These are phyloP conservation scores for Netelia virgata DNA, from an alignment of 2,888 invertebrate genomes.

Conservation along the genomic window DNA sequence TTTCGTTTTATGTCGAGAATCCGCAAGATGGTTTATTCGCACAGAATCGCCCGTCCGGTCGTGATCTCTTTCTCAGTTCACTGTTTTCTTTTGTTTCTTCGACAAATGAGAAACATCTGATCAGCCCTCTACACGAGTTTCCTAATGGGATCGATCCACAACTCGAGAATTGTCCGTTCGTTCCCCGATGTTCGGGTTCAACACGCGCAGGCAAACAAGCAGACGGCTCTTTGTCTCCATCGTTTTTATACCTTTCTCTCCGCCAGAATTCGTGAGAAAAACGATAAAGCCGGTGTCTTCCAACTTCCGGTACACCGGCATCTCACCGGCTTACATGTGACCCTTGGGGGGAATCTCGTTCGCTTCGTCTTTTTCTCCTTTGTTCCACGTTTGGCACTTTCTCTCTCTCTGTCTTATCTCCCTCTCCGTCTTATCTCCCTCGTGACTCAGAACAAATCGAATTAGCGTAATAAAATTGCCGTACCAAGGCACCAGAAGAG, in stretches of 20 bases:
- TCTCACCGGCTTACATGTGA: slow-evolving; percentile 23
- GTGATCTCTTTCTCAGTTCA: too few species aligned
- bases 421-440: background rate
- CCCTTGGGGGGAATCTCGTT: slow-evolving; percentile 25
- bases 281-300: slow-evolving; percentile 40
- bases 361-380: background rate
- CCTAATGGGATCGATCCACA: slow-evolving; percentile 25
- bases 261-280: slow-evolving; percentile 6
- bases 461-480: slow-evolving; percentile 76
- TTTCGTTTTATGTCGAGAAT: too few species aligned
- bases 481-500: slow-evolving; percentile 33
- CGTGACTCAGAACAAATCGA: slow-evolving; percentile 68
- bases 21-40: background rate
- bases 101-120: background rate
- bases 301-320: slow-evolving; percentile 27
- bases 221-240: slow-evolving; percentile 7
- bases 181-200: background rate
- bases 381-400: background rate
- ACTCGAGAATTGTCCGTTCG: slow-evolving; percentile 11
- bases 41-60: background rate
- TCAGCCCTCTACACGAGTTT: slow-evolving; percentile 2
- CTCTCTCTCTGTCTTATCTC: background rate
- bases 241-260: background rate
- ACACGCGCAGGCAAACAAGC: background rate
- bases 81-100: slow-evolving; percentile 9